These are phyloP conservation scores for Palythoa heliodiscus DNA, from an alignment of 92 coral and sea anemone genomes.

Conservation along the genomic window DNA sequence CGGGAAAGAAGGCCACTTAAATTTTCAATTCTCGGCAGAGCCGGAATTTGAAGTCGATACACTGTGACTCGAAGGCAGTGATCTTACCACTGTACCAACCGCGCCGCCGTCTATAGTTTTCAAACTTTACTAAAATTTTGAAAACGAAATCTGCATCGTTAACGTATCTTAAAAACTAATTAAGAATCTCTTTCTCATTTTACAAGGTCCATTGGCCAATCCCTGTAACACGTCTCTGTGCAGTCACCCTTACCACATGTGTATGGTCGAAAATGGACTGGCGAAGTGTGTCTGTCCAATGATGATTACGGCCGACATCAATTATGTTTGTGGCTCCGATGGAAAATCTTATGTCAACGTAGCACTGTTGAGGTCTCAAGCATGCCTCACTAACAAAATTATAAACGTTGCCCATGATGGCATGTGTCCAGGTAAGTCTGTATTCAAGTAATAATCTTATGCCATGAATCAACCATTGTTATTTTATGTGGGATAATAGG, in stretches of 20 bases:
- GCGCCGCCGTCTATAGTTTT: no score
- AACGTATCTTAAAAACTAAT: neutral
- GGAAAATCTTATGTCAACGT: slow-evolving; percentile 76
- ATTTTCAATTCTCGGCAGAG: no score
- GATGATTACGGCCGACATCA: slow-evolving; percentile 43
- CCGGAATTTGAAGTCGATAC: no score
- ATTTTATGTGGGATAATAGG: no score
- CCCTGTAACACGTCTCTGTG: slow-evolving; percentile 72
- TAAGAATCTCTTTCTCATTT: no score
- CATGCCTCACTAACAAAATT: slow-evolving; percentile 57
- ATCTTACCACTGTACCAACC: no score
- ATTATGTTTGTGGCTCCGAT: slow-evolving; percentile 93
- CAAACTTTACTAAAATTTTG: neutral
- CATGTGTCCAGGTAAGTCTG: slow-evolving; percentile 27
- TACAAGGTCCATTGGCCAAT: slow-evolving; percentile 18
- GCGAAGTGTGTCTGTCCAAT: slow-evolving; percentile 81
- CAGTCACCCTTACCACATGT: slow-evolving; percentile 53
- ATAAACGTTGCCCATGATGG: slow-evolving; percentile 23
- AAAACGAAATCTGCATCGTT: no score
- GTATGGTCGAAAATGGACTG: slow-evolving; percentile 57
- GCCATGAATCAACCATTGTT: neutral
- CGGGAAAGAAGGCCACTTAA: no score
- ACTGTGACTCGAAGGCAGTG: no score
- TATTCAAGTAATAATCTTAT: no score
- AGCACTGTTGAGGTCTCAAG: slow-evolving; percentile 57